Evolutionary conservation across 2,113 vertebrate species (phyloP).

Genomic region (Mustela lutreola): DNA sequence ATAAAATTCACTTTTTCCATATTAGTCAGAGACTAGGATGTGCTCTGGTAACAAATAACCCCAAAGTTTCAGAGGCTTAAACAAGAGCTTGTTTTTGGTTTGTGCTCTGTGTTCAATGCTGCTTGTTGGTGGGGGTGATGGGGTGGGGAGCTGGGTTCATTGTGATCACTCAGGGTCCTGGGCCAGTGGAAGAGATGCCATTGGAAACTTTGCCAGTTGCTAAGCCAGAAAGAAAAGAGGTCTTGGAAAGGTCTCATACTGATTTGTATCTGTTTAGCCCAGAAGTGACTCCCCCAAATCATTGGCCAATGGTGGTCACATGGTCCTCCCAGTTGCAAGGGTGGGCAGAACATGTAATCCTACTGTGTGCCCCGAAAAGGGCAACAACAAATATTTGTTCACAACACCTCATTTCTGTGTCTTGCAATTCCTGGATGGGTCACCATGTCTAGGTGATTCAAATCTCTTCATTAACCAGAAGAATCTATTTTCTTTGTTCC

Average conservation of each 20-base stretch:
- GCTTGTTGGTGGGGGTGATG: background rate
- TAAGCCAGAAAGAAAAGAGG: background rate
- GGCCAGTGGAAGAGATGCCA: background rate
- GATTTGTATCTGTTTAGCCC: background rate
- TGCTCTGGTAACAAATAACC: background rate
- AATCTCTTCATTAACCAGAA: background rate
- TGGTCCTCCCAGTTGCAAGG: too few species aligned
- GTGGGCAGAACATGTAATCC: background rate
- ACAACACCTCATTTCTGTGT: background rate
- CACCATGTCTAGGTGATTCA: background rate
- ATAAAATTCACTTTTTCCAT: background rate
- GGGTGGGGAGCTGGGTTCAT: background rate
- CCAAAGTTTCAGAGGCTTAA: background rate
- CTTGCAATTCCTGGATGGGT: background rate
- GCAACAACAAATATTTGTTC: background rate
- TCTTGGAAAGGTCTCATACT: background rate
- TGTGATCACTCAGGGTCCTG: background rate
- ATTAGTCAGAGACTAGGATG: background rate
- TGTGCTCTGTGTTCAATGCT: background rate
- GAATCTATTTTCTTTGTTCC: background rate
- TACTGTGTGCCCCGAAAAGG: background rate
- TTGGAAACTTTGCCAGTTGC: background rate
- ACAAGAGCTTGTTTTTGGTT: background rate
- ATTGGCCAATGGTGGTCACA: background rate
- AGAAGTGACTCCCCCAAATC: background rate